phyloP scores from a whole-genome alignment of 2,113 vertebrate species.

The Macquaria ambigua region DNA sequence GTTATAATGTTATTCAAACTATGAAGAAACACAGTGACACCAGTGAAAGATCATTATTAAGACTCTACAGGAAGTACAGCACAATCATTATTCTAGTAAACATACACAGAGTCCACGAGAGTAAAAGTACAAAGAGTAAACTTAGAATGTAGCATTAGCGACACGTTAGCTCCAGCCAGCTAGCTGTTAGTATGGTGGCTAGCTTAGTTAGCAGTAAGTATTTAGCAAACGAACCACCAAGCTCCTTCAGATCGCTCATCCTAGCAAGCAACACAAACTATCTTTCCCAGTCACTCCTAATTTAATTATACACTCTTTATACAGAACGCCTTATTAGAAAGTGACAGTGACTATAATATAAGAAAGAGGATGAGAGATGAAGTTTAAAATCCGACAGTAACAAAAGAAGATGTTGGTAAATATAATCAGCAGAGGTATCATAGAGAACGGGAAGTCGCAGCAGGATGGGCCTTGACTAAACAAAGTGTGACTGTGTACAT shows the following conservation, averaged over 20 bases:
- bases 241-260: too few species aligned
- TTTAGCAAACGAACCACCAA: too few species aligned
- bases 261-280: too few species aligned
- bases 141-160: not conserved
- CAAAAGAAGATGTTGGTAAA: not conserved
- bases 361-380: not conserved
- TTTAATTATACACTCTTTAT: not conserved
- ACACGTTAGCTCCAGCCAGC: not conserved
- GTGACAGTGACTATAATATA: too few species aligned
- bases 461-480: slow-evolving; percentile 61
- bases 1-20: not conserved
- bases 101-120: not conserved
- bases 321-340: not conserved
- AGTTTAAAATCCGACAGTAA: too few species aligned
- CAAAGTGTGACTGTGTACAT: slow-evolving; percentile 23
- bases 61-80: not conserved
- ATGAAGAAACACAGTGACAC: too few species aligned
- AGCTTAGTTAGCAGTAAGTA: not conserved
- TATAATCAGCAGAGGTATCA: not conserved
- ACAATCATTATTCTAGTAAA: not conserved
- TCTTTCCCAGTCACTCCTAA: not conserved
- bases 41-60: not conserved
- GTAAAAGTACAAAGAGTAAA: too few species aligned
- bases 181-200: not conserved
- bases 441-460: slow-evolving; percentile 37